These are phyloP conservation scores for Aldabrachelys gigantea DNA, from an alignment of 2,113 vertebrate genomes.

Conservation along the genomic window DNA sequence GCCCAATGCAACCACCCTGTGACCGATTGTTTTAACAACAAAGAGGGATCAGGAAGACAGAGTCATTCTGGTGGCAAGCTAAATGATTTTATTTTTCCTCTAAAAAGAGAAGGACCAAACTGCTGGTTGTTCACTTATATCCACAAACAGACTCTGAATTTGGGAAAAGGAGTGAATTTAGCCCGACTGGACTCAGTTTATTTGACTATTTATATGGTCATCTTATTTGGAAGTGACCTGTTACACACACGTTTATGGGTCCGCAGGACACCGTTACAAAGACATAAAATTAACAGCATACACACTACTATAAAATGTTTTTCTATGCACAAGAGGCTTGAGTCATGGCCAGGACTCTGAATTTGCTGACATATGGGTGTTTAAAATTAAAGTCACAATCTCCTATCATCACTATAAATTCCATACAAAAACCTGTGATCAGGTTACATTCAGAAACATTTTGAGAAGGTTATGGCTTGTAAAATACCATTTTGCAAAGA, in stretches of 20 bases:
- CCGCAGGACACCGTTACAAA: neutral
- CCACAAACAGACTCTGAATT: neutral
- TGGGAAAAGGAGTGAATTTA: neutral
- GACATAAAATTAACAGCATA: neutral
- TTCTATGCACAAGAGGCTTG: neutral
- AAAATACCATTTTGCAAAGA: neutral
- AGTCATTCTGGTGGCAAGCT: neutral
- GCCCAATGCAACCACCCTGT: neutral
- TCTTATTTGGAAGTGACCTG: neutral
- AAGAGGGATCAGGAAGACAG: neutral
- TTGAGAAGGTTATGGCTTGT: neutral
- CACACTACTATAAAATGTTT: neutral
- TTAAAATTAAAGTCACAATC: neutral
- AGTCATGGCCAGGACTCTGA: neutral
- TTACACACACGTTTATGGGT: neutral
- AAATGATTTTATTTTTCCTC: neutral
- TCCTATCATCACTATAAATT: neutral
- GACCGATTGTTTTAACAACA: conserved; percentile 8
- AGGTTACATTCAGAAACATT: neutral
- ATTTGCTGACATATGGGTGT: neutral
- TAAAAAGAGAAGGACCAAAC: neutral
- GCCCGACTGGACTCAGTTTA: neutral
- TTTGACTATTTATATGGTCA: neutral
- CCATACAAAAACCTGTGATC: neutral
- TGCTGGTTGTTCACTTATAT: neutral